Conservation (phyloP, 2,888 invertebrate genomes). For the Drosophila acutilabella region DNA sequence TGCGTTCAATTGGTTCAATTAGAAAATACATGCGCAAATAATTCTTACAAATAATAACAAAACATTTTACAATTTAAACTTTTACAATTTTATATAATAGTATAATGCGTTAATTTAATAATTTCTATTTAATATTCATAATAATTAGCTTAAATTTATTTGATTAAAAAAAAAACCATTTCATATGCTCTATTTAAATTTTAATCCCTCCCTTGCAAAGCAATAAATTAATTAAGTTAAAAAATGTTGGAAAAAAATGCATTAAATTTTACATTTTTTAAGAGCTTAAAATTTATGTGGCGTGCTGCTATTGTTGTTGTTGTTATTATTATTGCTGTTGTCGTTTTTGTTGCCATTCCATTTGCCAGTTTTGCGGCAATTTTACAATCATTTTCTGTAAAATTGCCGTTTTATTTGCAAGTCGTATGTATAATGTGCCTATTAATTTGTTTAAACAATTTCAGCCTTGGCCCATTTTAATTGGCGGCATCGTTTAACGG, state of each 20-base stretch:
- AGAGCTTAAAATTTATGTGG: conserved; percentile 34
- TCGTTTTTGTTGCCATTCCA: conserved; percentile 8
- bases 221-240: conserved; percentile 53
- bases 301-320: conserved; percentile 21
- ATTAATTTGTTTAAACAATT: conserved; percentile 38
- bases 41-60: conserved; percentile 78
- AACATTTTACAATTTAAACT: conserved; percentile 71
- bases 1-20: conserved; percentile 22
- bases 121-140: conserved; percentile 28
- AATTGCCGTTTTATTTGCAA: conserved; percentile 3
- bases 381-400: conserved; percentile 2
- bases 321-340: not conserved
- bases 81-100: conserved; percentile 56
- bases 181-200: conserved; percentile 18
- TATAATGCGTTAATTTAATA: conserved; percentile 27
- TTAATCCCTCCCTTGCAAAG: conserved; percentile 10
- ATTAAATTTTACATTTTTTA: conserved; percentile 14
- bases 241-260: conserved; percentile 9
- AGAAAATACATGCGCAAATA: conserved; percentile 33
- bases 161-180: conserved; percentile 30
- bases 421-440: conserved; percentile 13
- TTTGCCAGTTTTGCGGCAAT: conserved; percentile 3
- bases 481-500: conserved; percentile 39
- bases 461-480: conserved; percentile 45
- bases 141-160: conserved; percentile 30